These are phyloP conservation scores for Metaphire vulgaris DNA, from an alignment of 1,140 invertebrate species.

Conservation along the genomic window DNA sequence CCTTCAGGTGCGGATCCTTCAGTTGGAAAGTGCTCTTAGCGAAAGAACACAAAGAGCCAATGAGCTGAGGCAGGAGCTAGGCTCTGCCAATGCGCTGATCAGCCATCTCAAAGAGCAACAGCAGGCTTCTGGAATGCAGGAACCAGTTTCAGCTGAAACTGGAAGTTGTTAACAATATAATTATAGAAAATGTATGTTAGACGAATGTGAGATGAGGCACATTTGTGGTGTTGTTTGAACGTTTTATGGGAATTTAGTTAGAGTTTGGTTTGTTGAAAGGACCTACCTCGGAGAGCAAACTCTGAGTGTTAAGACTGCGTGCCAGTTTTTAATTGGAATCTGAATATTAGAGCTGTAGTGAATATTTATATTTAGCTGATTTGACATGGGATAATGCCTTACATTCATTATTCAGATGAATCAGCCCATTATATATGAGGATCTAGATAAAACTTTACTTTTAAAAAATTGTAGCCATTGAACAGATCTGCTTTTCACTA, in stretches of 20 bases:
- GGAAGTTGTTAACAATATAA: too few species aligned
- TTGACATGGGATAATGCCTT: too few species aligned
- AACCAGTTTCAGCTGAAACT: conserved; percentile 56
- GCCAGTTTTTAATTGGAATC: too few species aligned
- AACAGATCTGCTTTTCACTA: too few species aligned
- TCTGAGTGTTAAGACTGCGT: background rate
- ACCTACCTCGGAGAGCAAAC: background rate
- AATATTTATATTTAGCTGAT: too few species aligned
- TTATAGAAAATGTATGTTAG: too few species aligned
- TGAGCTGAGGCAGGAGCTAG: background rate
- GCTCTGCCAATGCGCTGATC: background rate
- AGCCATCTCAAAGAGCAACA: background rate
- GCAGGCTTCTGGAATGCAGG: background rate
- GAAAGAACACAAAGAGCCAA: background rate
- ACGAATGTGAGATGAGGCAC: too few species aligned
- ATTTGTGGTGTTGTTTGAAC: background rate
- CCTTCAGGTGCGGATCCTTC: background rate
- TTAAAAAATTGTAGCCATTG: too few species aligned
- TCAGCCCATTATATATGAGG: too few species aligned
- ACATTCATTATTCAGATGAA: too few species aligned
- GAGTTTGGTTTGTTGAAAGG: background rate
- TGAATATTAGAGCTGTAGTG: too few species aligned
- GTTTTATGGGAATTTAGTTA: background rate
- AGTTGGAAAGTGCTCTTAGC: background rate
- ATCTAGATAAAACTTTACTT: too few species aligned